Base-by-base conservation (phyloP, 2,113 vertebrate genomes). In the Hemiprocne comata region DNA sequence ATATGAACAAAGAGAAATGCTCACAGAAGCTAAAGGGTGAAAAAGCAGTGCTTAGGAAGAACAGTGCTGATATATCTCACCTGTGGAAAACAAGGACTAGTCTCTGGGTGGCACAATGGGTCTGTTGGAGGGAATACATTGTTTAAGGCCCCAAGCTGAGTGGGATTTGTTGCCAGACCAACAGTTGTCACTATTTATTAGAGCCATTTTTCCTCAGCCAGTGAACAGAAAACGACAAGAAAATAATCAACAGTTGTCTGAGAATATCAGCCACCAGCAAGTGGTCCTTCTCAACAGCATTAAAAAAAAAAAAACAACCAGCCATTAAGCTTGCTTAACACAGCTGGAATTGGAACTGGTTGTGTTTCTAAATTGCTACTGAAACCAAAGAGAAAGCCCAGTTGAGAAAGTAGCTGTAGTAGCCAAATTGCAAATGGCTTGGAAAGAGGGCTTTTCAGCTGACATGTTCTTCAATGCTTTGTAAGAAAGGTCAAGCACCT, bases 301-400 rank as follows among this genome's bases (percentile, higher is more conserved):
- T 12, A 51, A 50, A 33, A 38, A 48, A 9, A 53, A n/a, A 31
- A 61, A 48, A 83, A 34, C 28, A 14, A 28, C 8, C 31, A 78
- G 38, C 48, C 60, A 94, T 95, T 90, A 86, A 80, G 48, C 69
- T 82, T 67, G 60, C 65, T 90, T 96, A 93, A 86, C 90, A 78
- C 95, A 97, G 90, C 91, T 96, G 93, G 91, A 93, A 76, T 36
- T 94, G 90, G 92, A 96, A 57, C 89, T 55, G 55, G 86, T 64
- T 96, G 72, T 80, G 48, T 48, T 81, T 51, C 83, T 89, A 81
- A 95, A 78, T 40, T 87, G 83, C 51, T 67, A 29, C n/a, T 64
- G 75, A 94, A 86, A 88, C 67, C 69, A 60, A 53, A 23, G 83
- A 76, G 64, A 93, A 89, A 86, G 53, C 57, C 77, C 92, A 78